phyloP scores from a whole-genome alignment of 2,797 vertebrate species.

The Aselliscus stoliczkanus region DNA sequence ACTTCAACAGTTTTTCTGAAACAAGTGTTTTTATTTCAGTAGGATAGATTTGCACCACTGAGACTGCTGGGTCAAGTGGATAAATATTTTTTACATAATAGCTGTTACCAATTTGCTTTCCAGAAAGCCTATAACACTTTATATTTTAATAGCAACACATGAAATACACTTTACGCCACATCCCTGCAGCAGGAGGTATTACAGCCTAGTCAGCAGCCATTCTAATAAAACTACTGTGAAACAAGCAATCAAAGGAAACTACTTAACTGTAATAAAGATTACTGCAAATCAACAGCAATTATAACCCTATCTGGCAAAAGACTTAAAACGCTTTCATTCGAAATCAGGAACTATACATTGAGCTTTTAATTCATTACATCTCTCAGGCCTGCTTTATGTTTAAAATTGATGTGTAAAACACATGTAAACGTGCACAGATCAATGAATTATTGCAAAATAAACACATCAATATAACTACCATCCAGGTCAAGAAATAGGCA shows the following conservation, averaged over 20 bases:
- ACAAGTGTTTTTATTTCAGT: not conserved
- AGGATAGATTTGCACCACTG: not conserved
- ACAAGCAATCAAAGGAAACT: not conserved
- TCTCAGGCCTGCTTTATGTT: not conserved
- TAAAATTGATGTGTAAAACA: not conserved
- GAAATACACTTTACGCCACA: not conserved
- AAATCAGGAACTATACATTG: not conserved
- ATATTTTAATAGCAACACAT: not conserved
- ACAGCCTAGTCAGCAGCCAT: not conserved
- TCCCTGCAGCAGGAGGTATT: not conserved
- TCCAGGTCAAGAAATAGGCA: not conserved
- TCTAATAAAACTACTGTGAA: not conserved
- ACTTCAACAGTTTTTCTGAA: not conserved
- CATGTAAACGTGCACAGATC: not conserved
- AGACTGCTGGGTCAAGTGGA: not conserved
- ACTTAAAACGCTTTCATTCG: conserved; percentile 13
- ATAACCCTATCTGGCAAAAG: not conserved
- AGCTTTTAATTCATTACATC: conserved; percentile 21
- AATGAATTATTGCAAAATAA: not conserved
- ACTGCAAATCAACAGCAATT: not conserved
- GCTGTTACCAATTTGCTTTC: not conserved
- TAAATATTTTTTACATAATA: conserved; percentile 23
- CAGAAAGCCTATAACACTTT: not conserved
- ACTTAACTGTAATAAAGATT: not conserved
- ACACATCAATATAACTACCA: not conserved